A percentile compares a stretch with the other conserved stretches of the same genome.
Conservation (phyloP, 2,113 vertebrate genomes). For the Pycnonotus jocosus region DNA sequence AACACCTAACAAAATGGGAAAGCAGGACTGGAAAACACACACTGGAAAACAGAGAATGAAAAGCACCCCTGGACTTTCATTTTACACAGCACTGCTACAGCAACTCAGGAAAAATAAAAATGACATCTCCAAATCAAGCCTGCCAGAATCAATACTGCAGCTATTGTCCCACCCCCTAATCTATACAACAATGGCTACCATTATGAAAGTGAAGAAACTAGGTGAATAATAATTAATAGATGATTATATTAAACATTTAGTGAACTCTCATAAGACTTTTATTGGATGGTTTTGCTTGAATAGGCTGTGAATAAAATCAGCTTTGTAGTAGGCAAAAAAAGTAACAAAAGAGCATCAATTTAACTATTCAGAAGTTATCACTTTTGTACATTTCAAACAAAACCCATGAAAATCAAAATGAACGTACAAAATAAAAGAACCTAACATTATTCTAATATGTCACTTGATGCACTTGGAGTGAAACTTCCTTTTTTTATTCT, state of each 20-base stretch:
- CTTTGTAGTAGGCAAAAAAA: not conserved
- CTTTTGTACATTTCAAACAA: not conserved
- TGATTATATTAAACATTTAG: not conserved
- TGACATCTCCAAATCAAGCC: not conserved
- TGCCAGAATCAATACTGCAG: not conserved
- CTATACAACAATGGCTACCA: not conserved
- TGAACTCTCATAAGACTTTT: not conserved
- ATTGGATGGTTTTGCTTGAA: not conserved
- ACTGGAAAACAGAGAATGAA: not conserved
- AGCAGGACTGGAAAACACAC: not conserved
- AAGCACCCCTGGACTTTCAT: not conserved
- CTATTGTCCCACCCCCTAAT: not conserved
- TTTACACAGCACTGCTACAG: not conserved
- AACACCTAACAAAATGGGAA: not conserved
- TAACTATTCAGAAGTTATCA: not conserved
- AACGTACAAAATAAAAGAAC: not conserved
- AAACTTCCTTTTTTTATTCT: not conserved
- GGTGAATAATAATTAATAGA: conserved; percentile 24
- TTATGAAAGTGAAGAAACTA: not conserved
- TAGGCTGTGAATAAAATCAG: not conserved
- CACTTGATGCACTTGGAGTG: not conserved
- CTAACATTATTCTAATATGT: not conserved
- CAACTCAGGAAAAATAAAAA: not conserved
- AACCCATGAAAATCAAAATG: not conserved
- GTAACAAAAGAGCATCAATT: not conserved